Evolutionary conservation across 2,888 invertebrate genomes (phyloP).

Genomic region (Venusia cambrica): DNA sequence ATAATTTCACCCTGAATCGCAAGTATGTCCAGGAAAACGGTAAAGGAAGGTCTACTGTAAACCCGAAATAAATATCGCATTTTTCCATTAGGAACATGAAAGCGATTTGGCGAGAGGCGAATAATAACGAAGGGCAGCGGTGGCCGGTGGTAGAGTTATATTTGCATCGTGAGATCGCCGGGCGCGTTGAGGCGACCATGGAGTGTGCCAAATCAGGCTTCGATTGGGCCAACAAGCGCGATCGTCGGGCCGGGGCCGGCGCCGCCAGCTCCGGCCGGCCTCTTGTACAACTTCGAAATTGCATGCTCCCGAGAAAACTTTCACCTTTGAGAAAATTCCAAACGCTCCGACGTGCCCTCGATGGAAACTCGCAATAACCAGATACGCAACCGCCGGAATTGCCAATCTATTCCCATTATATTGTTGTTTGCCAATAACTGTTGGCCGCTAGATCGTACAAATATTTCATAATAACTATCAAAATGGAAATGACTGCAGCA

Average conservation of each 20-base stretch:
- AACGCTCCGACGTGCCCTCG: slow-evolving; percentile 57
- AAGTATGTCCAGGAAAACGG: slow-evolving; percentile 60
- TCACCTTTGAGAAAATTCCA: slow-evolving; percentile 68
- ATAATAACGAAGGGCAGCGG: slow-evolving; percentile 77
- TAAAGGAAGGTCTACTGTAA: slow-evolving; percentile 62
- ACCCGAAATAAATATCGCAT: slow-evolving; percentile 74
- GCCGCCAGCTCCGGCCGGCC: slow-evolving; percentile 37
- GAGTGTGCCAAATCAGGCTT: slow-evolving; percentile 45
- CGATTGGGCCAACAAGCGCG: slow-evolving; percentile 74
- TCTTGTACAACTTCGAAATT: slow-evolving; percentile 66
- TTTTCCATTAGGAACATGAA: slow-evolving; percentile 78
- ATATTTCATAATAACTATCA: slow-evolving; percentile 25
- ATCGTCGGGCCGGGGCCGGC: slow-evolving; percentile 49
- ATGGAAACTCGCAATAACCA: slow-evolving; percentile 61
- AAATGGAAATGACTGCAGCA: slow-evolving; percentile 28
- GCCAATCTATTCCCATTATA: slow-evolving; percentile 55
- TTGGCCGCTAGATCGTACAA: slow-evolving; percentile 18
- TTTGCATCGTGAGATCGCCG: slow-evolving; percentile 62
- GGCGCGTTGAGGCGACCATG: slow-evolving; percentile 51
- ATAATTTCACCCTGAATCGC: slow-evolving; percentile 51
- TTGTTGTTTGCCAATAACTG: slow-evolving; percentile 35
- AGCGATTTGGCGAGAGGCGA: slow-evolving; percentile 77
- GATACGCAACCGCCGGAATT: slow-evolving; percentile 57
- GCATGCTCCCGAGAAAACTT: slow-evolving; percentile 66
- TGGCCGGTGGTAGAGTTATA: slow-evolving; percentile 73